Evolutionary conservation across 2,797 vertebrate genomes (phyloP).

Genomic region (Heteromormyrus szaboi): DNA sequence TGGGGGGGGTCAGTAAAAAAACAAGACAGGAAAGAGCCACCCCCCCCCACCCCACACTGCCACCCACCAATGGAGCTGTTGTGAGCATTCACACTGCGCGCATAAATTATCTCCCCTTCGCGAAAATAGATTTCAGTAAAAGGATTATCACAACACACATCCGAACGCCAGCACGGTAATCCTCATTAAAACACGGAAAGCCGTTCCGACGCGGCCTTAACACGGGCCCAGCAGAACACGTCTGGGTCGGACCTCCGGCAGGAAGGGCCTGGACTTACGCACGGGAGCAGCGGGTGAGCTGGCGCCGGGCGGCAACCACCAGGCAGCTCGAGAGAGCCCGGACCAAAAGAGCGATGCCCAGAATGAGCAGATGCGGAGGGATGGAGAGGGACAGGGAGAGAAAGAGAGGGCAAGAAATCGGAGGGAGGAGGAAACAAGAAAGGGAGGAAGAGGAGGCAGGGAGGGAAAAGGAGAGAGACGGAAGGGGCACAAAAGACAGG

Average conservation of each 20-base stretch:
- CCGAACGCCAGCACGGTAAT: slow-evolving; percentile 72
- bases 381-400: not conserved
- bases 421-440: not conserved
- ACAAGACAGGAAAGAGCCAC: not conserved
- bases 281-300: slow-evolving; percentile 15
- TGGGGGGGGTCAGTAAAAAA: not conserved
- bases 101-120: slow-evolving; percentile 56
- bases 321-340: not conserved
- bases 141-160: slow-evolving; percentile 67
- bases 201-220: slow-evolving; percentile 49
- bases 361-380: slow-evolving; percentile 10
- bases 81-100: slow-evolving; percentile 40
- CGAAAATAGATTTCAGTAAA: slow-evolving; percentile 63
- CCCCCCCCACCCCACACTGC: not conserved
- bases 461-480: not conserved
- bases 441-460: not conserved
- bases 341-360: slow-evolving; percentile 1
- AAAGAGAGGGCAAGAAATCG: not conserved
- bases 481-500: not conserved
- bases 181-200: slow-evolving; percentile 66
- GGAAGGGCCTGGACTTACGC: slow-evolving; percentile 15
- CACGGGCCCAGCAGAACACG: slow-evolving; percentile 41
- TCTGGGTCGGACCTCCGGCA: slow-evolving; percentile 37
- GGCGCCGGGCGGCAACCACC: not conserved
- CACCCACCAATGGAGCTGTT: slow-evolving; percentile 4